Evolutionary conservation across 2,888 invertebrate genomes (phyloP).

Genomic region (Polydrusus tereticollis): DNA sequence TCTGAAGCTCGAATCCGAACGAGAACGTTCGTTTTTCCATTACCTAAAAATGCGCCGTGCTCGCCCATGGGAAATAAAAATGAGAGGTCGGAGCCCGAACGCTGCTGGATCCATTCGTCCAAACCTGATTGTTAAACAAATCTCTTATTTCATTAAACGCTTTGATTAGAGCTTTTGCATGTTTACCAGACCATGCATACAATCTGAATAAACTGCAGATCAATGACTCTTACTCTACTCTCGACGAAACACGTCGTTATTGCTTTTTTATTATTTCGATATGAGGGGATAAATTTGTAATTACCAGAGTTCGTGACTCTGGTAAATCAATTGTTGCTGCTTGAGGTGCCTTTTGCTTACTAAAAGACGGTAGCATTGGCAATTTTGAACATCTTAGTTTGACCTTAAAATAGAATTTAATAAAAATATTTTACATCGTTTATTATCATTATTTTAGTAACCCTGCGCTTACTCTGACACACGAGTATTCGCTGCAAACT

Average conservation of each 20-base stretch:
- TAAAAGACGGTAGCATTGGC: too few relatives aligned
- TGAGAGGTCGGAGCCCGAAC: constrained; percentile 56
- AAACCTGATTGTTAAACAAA: constrained; percentile 63
- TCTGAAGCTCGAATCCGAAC: constrained; percentile 37
- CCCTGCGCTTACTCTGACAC: too few relatives aligned
- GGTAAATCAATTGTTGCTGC: neutral
- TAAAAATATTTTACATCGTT: too few relatives aligned
- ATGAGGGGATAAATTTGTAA: neutral
- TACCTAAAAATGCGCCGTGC: constrained; percentile 48
- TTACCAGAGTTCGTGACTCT: neutral
- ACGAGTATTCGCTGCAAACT: too few relatives aligned
- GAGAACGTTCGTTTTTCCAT: constrained; percentile 46
- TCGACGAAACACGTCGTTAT: constrained; percentile 22
- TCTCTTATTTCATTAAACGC: constrained; percentile 65
- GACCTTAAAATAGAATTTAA: too few relatives aligned
- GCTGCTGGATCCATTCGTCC: constrained; percentile 58
- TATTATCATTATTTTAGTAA: too few relatives aligned
- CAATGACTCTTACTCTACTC: constrained; percentile 50
- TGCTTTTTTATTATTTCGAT: constrained; percentile 4
- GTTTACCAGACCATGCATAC: constrained; percentile 62
- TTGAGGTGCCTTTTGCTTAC: neutral
- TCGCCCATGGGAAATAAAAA: constrained; percentile 52
- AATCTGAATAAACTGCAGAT: constrained; percentile 53
- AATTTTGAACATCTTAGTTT: too few relatives aligned
- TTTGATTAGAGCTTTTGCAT: constrained; percentile 64